phyloP scores from a whole-genome alignment of 37 sponge, comb jelly and placozoan genomes.

The Haliclona indistincta region DNA sequence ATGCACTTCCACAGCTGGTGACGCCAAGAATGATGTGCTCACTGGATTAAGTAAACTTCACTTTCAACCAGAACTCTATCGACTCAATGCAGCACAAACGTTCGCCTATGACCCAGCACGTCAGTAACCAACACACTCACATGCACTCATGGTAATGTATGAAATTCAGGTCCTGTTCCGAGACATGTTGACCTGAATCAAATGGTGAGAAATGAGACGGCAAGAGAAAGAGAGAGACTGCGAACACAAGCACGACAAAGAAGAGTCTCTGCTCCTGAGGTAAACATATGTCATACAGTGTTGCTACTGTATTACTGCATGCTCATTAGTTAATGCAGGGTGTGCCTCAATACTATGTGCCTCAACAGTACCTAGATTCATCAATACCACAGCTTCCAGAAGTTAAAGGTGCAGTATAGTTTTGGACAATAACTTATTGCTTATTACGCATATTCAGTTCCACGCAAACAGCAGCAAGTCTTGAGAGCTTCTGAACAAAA shows the following conservation, averaged over 20 bases:
- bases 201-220: constrained; percentile 42
- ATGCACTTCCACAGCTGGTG: constrained; percentile 48
- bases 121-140: constrained; percentile 9
- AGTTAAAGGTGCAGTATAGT: too few species aligned
- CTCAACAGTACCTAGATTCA: too few species aligned
- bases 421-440: background rate
- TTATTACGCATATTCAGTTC: background rate
- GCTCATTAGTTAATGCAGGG: too few species aligned
- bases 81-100: constrained; percentile 56
- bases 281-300: background rate
- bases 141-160: background rate
- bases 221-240: constrained; percentile 33
- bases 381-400: too few species aligned
- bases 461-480: too few species aligned
- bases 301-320: constrained; percentile 5
- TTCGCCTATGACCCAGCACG: constrained; percentile 66
- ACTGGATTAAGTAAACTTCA: constrained; percentile 39
- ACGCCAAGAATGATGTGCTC: constrained; percentile 65
- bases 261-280: constrained; percentile 44
- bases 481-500: constrained; percentile 55
- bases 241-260: constrained; percentile 20
- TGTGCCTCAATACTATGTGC: too few species aligned
- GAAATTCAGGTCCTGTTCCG: constrained; percentile 66
- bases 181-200: constrained; percentile 44
- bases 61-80: constrained; percentile 62